These are phyloP conservation scores for Coturnix japonica DNA, from an alignment of 2,113 vertebrate genomes.

Conservation along the genomic window DNA sequence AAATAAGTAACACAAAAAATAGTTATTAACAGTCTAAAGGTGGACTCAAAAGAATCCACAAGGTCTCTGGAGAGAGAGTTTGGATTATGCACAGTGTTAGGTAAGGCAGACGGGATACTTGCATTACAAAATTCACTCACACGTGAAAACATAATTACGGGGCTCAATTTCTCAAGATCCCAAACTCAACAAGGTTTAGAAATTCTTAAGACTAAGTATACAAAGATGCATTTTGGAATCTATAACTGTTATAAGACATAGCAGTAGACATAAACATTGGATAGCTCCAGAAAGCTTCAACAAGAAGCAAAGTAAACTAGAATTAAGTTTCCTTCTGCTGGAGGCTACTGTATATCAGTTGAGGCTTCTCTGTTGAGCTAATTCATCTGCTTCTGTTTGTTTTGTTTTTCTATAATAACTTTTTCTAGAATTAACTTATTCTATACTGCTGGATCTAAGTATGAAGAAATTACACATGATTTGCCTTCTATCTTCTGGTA, in stretches of 20 bases:
- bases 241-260: background rate
- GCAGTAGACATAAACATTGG: accelerated
- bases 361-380: background rate
- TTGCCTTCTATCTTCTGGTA: background rate
- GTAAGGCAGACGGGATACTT: background rate
- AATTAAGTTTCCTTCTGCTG: background rate
- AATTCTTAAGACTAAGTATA: background rate
- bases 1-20: background rate
- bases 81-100: background rate
- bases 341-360: background rate
- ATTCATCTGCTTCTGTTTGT: background rate
- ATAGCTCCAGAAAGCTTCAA: background rate
- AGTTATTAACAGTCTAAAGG: background rate
- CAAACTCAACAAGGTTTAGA: background rate
- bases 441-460: background rate
- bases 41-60: background rate
- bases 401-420: background rate
- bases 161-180: background rate
- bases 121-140: background rate
- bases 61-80: background rate
- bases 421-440: background rate
- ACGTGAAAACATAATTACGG: background rate
- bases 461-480: background rate
- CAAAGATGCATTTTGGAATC: background rate
- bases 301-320: background rate